These are phyloP conservation scores for Sipha maydis DNA, from an alignment of 2,888 invertebrate species.

Conservation along the genomic window DNA sequence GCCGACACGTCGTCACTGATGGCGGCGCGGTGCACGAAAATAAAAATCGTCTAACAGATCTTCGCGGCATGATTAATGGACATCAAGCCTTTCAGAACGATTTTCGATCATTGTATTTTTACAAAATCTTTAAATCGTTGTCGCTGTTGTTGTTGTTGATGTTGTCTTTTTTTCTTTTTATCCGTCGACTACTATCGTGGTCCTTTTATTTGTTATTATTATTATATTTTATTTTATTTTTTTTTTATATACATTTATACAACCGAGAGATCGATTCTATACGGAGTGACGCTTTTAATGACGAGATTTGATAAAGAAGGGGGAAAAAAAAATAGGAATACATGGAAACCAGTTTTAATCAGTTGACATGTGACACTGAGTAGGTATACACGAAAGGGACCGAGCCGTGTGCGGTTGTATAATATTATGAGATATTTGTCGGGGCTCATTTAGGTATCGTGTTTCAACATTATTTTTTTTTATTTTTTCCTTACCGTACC, in stretches of 20 bases:
- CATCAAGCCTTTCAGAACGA: constrained; percentile 40
- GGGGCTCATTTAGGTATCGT: constrained; percentile 59
- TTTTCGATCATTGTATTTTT: constrained; percentile 41
- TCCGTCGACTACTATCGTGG: background rate
- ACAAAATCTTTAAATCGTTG: constrained; percentile 43
- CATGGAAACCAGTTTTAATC: constrained; percentile 59
- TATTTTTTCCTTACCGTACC: constrained; percentile 3
- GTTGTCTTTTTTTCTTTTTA: background rate
- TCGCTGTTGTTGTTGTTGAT: background rate
- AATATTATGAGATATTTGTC: constrained; percentile 60
- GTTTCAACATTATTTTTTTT: constrained; percentile 55
- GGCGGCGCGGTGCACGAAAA: background rate
- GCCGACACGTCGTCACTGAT: constrained; percentile 16
- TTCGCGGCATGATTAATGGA: constrained; percentile 56
- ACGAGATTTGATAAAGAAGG: constrained; percentile 47
- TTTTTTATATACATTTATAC: background rate
- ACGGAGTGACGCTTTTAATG: constrained; percentile 56
- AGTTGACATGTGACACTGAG: constrained; percentile 62
- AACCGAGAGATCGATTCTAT: constrained; percentile 46
- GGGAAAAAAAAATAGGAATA: background rate
- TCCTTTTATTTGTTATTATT: background rate
- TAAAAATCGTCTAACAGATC: constrained; percentile 37
- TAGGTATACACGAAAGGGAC: constrained; percentile 55
- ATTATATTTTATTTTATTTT: constrained; percentile 13
- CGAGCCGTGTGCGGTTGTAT: constrained; percentile 54